Conservation (phyloP, 2,113 vertebrate species). For the Erinaceus europaeus region DNA sequence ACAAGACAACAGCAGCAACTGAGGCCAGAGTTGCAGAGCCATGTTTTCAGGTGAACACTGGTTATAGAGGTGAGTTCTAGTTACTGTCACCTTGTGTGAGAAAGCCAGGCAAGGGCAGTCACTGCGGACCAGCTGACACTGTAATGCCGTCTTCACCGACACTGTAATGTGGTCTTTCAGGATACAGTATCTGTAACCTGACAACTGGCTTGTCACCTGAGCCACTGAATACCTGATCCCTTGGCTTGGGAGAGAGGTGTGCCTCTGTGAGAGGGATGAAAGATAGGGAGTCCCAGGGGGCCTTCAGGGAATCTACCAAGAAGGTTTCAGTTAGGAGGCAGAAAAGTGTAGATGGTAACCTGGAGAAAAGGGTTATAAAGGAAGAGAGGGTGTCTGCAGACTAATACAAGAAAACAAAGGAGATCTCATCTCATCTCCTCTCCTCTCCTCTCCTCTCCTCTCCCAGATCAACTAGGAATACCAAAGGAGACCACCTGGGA, state of each 20-base stretch:
- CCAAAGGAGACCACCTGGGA: no score
- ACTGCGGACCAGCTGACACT: neutral
- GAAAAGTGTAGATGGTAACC: neutral
- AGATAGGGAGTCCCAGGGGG: constrained; percentile 36
- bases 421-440: no score
- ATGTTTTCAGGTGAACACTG: constrained; percentile 50
- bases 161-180: constrained; percentile 55
- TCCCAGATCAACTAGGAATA: no score
- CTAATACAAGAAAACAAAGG: neutral
- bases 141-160: constrained; percentile 51
- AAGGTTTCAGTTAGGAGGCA: neutral
- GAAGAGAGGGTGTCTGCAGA: neutral
- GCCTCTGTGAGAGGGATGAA: constrained; percentile 24
- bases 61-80: constrained; percentile 14
- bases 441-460: no score
- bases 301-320: neutral
- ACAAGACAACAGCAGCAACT: constrained; percentile 22
- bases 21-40: constrained; percentile 49
- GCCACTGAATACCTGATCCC: constrained; percentile 71
- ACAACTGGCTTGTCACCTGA: constrained; percentile 71
- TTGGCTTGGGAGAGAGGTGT: constrained; percentile 50
- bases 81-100: constrained; percentile 44
- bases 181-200: constrained; percentile 71
- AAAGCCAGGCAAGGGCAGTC: constrained; percentile 26
- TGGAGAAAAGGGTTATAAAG: neutral